Evolutionary conservation across 2,797 vertebrate species (phyloP).

Genomic region (Cyprinodon diabolis): DNA sequence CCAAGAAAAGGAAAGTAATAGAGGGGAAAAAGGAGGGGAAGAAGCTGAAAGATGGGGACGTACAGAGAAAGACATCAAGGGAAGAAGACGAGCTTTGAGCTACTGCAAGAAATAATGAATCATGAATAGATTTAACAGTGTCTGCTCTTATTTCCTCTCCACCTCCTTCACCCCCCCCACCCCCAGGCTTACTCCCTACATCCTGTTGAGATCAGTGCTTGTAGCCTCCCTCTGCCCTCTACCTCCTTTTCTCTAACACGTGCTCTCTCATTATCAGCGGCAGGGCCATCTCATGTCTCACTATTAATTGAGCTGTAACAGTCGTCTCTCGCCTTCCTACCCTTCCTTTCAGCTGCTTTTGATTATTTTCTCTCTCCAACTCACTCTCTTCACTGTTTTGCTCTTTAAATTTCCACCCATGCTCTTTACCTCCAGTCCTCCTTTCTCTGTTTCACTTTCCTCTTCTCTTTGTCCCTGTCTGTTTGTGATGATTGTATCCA

Average conservation of each 20-base stretch:
- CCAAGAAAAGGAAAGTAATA: slow-evolving; percentile 55
- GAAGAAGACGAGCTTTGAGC: slow-evolving; percentile 62
- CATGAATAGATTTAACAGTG: slow-evolving; percentile 81
- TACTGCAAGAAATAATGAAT: slow-evolving; percentile 76
- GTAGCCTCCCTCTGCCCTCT: slow-evolving; percentile 37
- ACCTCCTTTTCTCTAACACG: slow-evolving; percentile 27
- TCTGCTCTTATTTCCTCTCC: slow-evolving; percentile 76
- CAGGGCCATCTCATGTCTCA: slow-evolving; percentile 67
- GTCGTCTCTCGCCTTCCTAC: slow-evolving; percentile 53
- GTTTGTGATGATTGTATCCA: slow-evolving; percentile 50
- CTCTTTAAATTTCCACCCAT: slow-evolving; percentile 34
- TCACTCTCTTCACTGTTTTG: slow-evolving; percentile 4
- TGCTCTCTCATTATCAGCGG: slow-evolving; percentile 66
- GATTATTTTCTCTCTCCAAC: slow-evolving; percentile 11
- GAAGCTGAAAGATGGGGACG: slow-evolving; percentile 20
- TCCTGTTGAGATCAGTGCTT: slow-evolving; percentile 68
- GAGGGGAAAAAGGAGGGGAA: slow-evolving; percentile 25
- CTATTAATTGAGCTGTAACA: slow-evolving; percentile 76
- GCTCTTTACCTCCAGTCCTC: slow-evolving; percentile 14
- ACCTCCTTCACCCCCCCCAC: slow-evolving; percentile 33
- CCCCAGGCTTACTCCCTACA: slow-evolving; percentile 66
- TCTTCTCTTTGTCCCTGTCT: slow-evolving; percentile 13
- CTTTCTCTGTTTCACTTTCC: slow-evolving; percentile 12
- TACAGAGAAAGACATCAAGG: slow-evolving; percentile 58
- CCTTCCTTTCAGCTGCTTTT: slow-evolving; percentile 39